These are phyloP conservation scores for Pitta sordida DNA, from an alignment of 2,113 vertebrate genomes.

Conservation along the genomic window DNA sequence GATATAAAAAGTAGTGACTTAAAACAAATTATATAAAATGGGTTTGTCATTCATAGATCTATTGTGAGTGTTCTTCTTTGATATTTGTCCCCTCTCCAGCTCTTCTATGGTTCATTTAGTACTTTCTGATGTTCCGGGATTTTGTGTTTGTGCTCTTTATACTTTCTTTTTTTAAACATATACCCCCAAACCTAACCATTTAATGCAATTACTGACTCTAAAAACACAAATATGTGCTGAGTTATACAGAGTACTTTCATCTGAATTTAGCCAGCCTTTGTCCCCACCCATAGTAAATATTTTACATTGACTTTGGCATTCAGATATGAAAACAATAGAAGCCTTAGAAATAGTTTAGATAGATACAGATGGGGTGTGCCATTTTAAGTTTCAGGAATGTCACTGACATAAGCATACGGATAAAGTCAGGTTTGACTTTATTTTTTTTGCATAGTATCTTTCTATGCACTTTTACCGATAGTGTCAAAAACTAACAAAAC, in stretches of 20 bases:
- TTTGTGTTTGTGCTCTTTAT: not conserved
- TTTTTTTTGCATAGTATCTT: constrained; percentile 1
- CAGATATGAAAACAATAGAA: not conserved
- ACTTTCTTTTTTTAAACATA: not conserved
- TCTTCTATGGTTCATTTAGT: not conserved
- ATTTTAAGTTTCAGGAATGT: constrained; percentile 21
- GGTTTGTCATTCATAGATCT: not conserved
- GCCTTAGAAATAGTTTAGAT: constrained; percentile 15
- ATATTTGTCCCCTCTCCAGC: not conserved
- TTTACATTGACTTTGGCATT: constrained; percentile 38
- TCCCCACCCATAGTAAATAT: constrained; percentile 45
- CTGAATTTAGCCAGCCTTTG: not conserved
- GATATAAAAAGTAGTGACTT: not conserved
- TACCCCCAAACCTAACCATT: not conserved
- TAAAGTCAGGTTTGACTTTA: not conserved
- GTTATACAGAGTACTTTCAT: not conserved
- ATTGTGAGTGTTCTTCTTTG: not conserved
- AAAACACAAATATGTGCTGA: not conserved
- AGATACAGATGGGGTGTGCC: not conserved
- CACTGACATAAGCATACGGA: not conserved
- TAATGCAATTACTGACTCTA: not conserved
- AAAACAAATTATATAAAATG: not conserved
- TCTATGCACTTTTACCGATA: not conserved
- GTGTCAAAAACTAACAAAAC: not conserved
- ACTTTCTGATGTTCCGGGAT: not conserved